A percentile compares a stretch with the other conserved stretches of the same genome.
phyloP scores from a whole-genome alignment of 2,113 vertebrate genomes.

The Colius striatus region DNA sequence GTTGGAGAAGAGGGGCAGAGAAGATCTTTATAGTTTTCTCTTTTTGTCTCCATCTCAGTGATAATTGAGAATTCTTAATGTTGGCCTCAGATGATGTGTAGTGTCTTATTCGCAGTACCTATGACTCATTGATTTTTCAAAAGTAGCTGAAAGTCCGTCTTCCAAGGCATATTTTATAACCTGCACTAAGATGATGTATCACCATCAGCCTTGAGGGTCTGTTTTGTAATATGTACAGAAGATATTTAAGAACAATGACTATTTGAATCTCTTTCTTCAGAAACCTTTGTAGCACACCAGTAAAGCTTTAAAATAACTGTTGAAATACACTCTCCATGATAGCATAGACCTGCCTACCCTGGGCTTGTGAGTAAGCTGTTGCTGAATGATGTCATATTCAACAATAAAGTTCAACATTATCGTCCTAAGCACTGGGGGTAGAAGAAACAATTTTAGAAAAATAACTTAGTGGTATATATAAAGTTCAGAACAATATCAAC shows the following conservation, averaged over 20 bases:
- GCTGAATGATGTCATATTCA: not conserved
- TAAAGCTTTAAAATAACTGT: not conserved
- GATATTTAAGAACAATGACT: not conserved
- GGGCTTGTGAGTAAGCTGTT: not conserved
- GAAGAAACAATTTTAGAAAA: not conserved
- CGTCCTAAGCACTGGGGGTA: accelerated
- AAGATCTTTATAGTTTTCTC: not conserved
- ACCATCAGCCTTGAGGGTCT: not conserved
- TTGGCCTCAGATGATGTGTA: not conserved
- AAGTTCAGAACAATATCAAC: not conserved
- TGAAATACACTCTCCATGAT: not conserved
- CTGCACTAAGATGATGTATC: not conserved
- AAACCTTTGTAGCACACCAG: not conserved
- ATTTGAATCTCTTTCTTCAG: not conserved
- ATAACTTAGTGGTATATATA: not conserved
- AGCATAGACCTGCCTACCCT: not conserved
- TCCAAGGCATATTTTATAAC: not conserved
- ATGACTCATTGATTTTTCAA: slow-evolving; percentile 11
- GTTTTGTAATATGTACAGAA: not conserved
- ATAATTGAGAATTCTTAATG: not conserved
- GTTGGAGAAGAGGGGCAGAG: not conserved
- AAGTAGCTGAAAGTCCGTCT: not conserved
- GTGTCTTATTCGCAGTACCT: not conserved
- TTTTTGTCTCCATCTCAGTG: not conserved
- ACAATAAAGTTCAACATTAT: not conserved